Evolutionary conservation across 2,113 vertebrate species (phyloP).

Genomic region (Macaca fascicularis): T2T-MFA8v1.1 NC_088387.1:37744501-37745000

Average conservation of each 20-base stretch:
- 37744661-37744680: not conserved
- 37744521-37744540: not conserved
- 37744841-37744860: not conserved
- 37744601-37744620: not conserved
- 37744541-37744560: not conserved
- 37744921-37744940: slow-evolving; percentile 42
- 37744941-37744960: not conserved
- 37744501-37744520: not conserved
- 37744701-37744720: not conserved
- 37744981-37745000: not conserved
- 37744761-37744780: not conserved
- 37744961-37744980: slow-evolving; percentile 35
- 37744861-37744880: not conserved
- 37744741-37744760: not conserved
- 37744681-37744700: not conserved
- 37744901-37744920: slow-evolving; percentile 28
- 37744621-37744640: not conserved
- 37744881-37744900: slow-evolving; percentile 3
- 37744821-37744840: not conserved
- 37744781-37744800: not conserved
- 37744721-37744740: not conserved
- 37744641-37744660: not conserved
- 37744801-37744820: not conserved
- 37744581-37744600: not conserved
- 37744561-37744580: not conserved